Percentiles rank a stretch among this genome's conserved stretches.
Conservation (phyloP, 1,140 invertebrate species). For the Drosophila seguyi region DNA sequence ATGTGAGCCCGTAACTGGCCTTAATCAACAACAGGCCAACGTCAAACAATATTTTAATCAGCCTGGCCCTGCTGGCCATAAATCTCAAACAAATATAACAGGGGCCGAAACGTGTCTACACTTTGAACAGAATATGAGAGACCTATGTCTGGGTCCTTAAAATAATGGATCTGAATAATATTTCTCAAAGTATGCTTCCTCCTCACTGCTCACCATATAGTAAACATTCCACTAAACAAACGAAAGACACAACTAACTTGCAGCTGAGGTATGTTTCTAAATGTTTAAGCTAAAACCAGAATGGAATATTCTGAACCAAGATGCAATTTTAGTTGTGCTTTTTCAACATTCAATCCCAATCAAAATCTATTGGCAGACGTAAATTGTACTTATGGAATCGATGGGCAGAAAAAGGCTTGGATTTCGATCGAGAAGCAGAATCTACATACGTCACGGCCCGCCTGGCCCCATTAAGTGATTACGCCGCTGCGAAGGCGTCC, state of each 20-base stretch:
- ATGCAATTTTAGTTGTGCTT: not conserved
- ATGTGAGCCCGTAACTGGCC: constrained; percentile 34
- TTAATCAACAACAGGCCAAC: constrained; percentile 58
- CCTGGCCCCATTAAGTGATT: constrained; percentile 27
- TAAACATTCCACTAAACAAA: not conserved
- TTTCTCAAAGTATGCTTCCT: not conserved
- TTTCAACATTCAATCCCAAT: not conserved
- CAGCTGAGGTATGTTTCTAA: not conserved
- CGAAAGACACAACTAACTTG: not conserved
- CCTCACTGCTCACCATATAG: not conserved
- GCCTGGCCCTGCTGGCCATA: constrained; percentile 39
- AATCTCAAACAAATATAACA: constrained; percentile 39
- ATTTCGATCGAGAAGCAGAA: no score
- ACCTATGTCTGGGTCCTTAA: not conserved
- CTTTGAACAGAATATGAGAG: not conserved
- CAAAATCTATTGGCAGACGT: constrained; percentile 61
- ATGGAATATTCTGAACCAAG: not conserved
- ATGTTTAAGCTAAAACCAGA: not conserved
- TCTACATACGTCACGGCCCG: constrained; percentile 40
- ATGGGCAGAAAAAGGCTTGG: no score
- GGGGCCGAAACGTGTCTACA: not conserved
- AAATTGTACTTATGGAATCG: no score
- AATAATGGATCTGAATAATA: not conserved
- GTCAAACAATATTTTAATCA: constrained; percentile 70
- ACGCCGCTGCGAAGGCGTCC: constrained; percentile 15